A percentile compares a stretch with the other conserved stretches of the same genome.
Conservation (phyloP, 2,888 invertebrate genomes). For the Dusona sp. region DNA sequence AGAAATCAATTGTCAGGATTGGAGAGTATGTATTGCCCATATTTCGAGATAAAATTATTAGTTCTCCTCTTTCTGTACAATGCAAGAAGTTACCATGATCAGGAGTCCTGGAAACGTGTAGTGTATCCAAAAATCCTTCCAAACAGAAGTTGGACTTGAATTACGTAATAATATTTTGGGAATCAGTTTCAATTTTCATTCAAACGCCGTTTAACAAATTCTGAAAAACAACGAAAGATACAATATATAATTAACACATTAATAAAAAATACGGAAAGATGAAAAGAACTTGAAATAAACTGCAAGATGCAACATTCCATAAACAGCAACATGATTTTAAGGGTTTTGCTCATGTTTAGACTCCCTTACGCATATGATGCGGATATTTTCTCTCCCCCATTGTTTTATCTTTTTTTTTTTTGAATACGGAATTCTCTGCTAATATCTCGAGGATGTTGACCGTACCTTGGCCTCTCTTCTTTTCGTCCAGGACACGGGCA, state of each 20-base stretch:
- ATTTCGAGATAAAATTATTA: neutral
- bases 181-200: neutral
- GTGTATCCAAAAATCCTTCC: neutral
- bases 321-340: neutral
- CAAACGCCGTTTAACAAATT: neutral
- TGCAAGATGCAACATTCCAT: neutral
- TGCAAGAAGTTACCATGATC: neutral
- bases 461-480: conserved; percentile 27
- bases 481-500: conserved; percentile 4
- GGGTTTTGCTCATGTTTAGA: neutral
- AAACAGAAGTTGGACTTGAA: neutral
- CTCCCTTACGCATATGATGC: neutral
- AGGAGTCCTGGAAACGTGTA: neutral
- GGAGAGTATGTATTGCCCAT: neutral
- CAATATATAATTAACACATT: neutral
- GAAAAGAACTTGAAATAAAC: neutral
- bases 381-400: neutral
- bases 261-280: neutral
- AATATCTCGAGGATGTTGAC: conserved; percentile 61
- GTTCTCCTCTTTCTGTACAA: neutral
- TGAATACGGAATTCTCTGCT: conserved; percentile 15
- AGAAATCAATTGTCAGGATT: neutral
- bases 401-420: neutral
- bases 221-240: neutral
- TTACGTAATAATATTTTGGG: neutral